These are phyloP conservation scores for Heliconius sara DNA, from an alignment of 2,888 invertebrate species.

Conservation along the genomic window DNA sequence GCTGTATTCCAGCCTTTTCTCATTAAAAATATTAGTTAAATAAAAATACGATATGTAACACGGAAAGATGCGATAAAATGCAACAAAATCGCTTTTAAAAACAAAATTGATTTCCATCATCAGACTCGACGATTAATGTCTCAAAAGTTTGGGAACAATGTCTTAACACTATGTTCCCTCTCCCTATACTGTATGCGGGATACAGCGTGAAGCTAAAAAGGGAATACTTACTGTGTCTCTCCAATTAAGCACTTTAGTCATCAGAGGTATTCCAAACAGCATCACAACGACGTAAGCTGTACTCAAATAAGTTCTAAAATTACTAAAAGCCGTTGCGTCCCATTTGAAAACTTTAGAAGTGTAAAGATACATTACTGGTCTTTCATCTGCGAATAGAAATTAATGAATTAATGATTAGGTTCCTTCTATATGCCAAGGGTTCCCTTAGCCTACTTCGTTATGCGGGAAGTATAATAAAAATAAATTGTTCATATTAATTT, in stretches of 20 bases:
- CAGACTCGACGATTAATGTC: not conserved
- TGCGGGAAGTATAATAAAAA: too few species aligned
- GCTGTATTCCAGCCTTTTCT: too few species aligned
- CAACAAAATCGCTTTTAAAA: too few species aligned
- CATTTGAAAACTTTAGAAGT: conserved; percentile 89
- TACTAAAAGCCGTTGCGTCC: conserved; percentile 87
- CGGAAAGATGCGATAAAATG: too few species aligned
- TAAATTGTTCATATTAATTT: too few species aligned
- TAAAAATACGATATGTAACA: too few species aligned
- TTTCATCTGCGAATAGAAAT: conserved; percentile 85
- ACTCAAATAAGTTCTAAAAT: conserved; percentile 89
- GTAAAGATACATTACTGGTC: conserved; percentile 89
- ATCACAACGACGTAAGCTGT: conserved; percentile 88
- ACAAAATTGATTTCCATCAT: not conserved
- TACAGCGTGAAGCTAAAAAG: not conserved
- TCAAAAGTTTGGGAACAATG: not conserved
- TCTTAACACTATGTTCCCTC: not conserved
- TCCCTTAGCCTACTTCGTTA: too few species aligned
- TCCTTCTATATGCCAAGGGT: too few species aligned
- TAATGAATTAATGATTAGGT: not conserved
- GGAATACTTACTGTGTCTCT: conserved; percentile 84
- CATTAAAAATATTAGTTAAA: too few species aligned
- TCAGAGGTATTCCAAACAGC: conserved; percentile 87
- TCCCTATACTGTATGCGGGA: not conserved
- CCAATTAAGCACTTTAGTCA: conserved; percentile 87